phyloP scores from a whole-genome alignment of 1,140 invertebrate species.

The Meteorus sp. region DNA sequence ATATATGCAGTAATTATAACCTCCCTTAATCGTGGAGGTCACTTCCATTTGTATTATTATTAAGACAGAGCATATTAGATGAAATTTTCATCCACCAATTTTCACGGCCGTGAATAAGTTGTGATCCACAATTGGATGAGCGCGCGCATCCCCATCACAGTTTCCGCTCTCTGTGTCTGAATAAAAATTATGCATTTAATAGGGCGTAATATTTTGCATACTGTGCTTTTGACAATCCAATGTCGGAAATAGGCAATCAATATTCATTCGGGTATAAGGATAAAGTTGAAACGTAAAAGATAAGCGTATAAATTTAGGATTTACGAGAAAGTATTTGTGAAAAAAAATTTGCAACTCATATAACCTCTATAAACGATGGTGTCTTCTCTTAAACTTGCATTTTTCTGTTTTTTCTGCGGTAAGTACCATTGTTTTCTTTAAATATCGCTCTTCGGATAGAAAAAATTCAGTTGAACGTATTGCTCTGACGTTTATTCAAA shows the following conservation, averaged over 20 bases:
- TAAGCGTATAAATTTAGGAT: neutral
- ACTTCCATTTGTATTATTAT: no score
- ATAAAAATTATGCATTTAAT: neutral
- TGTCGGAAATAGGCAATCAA: no score
- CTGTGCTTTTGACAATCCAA: neutral
- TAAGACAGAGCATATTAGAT: no score
- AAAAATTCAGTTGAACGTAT: no score
- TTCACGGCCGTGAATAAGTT: no score
- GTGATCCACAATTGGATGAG: no score
- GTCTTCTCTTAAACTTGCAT: slow-evolving; percentile 13
- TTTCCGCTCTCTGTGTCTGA: neutral
- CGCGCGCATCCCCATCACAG: no score
- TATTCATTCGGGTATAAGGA: neutral
- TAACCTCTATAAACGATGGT: slow-evolving; percentile 14
- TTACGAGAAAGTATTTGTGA: no score
- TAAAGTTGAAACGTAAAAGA: neutral
- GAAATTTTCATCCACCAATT: no score
- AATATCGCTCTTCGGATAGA: neutral
- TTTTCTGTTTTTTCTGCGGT: slow-evolving; percentile 21
- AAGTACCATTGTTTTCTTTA: slow-evolving; percentile 5
- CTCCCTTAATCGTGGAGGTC: no score
- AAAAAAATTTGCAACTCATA: neutral
- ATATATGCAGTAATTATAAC: no score
- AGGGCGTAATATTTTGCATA: neutral
- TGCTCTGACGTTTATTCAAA: neutral